These are phyloP conservation scores for Lepidurus apus DNA, from an alignment of 1,140 invertebrate genomes.

Conservation along the genomic window DNA sequence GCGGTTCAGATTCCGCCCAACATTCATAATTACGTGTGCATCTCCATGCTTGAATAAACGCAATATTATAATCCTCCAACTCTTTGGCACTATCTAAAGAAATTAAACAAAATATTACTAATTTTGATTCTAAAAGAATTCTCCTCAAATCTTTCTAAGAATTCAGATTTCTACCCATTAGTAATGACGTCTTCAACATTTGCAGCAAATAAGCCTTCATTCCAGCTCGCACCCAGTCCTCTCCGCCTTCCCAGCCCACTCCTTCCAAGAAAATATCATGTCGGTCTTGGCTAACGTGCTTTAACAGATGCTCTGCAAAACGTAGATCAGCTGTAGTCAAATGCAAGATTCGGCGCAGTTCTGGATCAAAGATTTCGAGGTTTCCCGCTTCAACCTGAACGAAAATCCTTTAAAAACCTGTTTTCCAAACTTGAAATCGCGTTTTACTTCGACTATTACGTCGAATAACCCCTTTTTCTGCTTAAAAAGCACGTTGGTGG, in stretches of 20 bases:
- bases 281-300: constrained; percentile 67
- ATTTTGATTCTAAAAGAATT: constrained; percentile 22
- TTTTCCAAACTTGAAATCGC: not conserved
- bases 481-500: constrained; percentile 95
- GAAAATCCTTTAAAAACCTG: not conserved
- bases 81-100: constrained; percentile 30
- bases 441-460: constrained; percentile 76
- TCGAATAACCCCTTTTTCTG: constrained; percentile 90
- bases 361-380: constrained; percentile 80
- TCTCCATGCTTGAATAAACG: constrained; percentile 80
- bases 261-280: constrained; percentile 67
- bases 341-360: constrained; percentile 72
- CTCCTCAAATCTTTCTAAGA: constrained; percentile 14
- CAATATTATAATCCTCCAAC: constrained; percentile 75
- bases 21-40: constrained; percentile 79
- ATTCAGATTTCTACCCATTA: constrained; percentile 55
- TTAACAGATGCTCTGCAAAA: constrained; percentile 88
- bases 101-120: constrained; percentile 17
- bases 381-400: constrained; percentile 63
- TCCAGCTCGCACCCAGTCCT: constrained; percentile 92
- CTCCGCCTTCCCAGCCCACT: constrained; percentile 82
- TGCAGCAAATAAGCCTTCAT: constrained; percentile 88
- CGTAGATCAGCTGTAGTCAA: constrained; percentile 91
- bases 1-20: constrained; percentile 57
- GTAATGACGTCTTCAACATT: constrained; percentile 71